phyloP scores from a whole-genome alignment of 2,113 vertebrate species.

The Elanus axillaris region DNA sequence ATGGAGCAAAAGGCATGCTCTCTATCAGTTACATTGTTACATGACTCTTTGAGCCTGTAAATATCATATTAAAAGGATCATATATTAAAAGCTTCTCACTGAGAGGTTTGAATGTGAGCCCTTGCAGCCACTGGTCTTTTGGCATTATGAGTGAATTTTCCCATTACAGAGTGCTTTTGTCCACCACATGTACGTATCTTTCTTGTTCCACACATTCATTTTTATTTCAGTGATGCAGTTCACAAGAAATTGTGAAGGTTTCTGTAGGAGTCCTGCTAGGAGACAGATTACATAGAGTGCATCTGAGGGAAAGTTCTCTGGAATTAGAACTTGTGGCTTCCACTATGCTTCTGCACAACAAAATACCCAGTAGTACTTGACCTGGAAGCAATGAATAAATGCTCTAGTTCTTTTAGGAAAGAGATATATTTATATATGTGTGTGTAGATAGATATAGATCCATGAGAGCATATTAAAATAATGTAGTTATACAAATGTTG shows the following conservation, averaged over 20 bases:
- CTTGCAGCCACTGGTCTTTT: background rate
- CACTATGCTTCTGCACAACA: background rate
- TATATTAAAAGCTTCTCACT: background rate
- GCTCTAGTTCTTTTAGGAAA: background rate
- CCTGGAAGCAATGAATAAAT: background rate
- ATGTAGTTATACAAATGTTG: background rate
- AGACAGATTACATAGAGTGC: background rate
- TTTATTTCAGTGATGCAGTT: background rate
- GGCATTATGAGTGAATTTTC: background rate
- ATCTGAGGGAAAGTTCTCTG: background rate
- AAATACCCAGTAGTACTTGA: background rate
- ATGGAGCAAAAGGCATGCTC: background rate
- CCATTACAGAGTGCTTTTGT: background rate
- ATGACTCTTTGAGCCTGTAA: background rate
- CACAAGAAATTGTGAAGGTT: background rate
- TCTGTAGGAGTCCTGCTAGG: background rate
- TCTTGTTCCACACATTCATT: background rate
- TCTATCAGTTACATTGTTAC: background rate
- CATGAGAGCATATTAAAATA: background rate
- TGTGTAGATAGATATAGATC: background rate
- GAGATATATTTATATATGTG: background rate
- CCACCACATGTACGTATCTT: rapidly evolving
- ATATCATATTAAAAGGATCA: background rate
- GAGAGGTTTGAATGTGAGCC: background rate
- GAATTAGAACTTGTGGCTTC: background rate